Evolutionary conservation across 1,140 invertebrate genomes (phyloP), one percentile per base, ranked within the genome.

Genomic region (Drosophila yakuba): DNA sequence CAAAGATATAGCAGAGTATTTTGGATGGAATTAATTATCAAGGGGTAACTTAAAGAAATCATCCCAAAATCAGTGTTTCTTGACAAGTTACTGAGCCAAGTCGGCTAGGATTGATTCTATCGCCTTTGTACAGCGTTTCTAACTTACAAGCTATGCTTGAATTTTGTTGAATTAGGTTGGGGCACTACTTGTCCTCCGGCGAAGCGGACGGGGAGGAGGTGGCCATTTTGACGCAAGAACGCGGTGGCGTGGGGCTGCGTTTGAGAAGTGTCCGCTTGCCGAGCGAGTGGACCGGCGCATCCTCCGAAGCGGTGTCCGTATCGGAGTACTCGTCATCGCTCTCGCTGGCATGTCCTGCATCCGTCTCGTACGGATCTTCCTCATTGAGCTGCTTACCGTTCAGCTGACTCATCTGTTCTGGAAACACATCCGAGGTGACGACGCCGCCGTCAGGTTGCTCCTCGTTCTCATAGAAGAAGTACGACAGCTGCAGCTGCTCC

Each of bases 301-400:
- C 41, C 35, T 69, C 32, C 0, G 32, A 52, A n/a, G 64, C 80
- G 23, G 36, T 41, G 25, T 60, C 69, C 32, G 81, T 69, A 50
- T 85, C 78, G 17, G 82, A 86, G 14, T 67, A 79, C 62, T 88
- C 83, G 35, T 86, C 82, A n/a, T 88, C 82, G 57, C 78, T 88
- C 28, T 78, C 63, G 51, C 78, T 63, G 56, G 69, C 83, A 50
- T 79, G 57, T 14, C 74, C 82, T 2, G 68, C 78, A 56, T 84
- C 81, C 36, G 77, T 84, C 57, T 84, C 81, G 67, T 84, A 80
- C 15, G 73, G 66, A 2, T 69, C 74, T 11, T 50, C 43, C 10
- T 66, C 74, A 8, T 57, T 28, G 10, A 39, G 32, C 15, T 56
- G 25, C 28, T 35, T 12, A 12, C 23, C 28, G 28, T 17, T 6